Percentiles rank a stretch among this genome's conserved stretches.
Evolutionary conservation across 2,797 vertebrate species (phyloP).

Genomic region (Esox lucius): DNA sequence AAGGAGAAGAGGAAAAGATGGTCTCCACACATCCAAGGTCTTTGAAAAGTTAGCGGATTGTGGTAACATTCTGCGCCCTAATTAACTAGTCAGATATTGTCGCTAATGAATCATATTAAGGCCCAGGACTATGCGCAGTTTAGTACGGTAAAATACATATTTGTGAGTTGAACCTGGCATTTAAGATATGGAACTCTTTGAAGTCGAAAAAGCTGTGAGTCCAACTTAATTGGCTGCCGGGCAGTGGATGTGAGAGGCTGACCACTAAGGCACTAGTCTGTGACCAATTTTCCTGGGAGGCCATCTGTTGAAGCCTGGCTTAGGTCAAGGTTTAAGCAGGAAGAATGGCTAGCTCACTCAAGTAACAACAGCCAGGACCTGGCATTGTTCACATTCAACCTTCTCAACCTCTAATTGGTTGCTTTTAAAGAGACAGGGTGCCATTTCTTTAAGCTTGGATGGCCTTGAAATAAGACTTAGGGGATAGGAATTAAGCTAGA

Average conservation of each 20-base stretch:
- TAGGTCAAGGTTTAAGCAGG: constrained; percentile 72
- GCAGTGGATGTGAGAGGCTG: too few relatives aligned
- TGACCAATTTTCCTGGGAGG: constrained; percentile 49
- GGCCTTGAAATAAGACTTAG: not conserved
- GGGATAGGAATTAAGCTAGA: too few relatives aligned
- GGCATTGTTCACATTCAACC: constrained; percentile 57
- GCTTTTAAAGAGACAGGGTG: constrained; percentile 59
- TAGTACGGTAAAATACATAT: too few relatives aligned
- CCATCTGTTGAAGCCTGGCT: constrained; percentile 69
- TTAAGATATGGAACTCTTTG: too few relatives aligned
- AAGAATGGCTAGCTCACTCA: constrained; percentile 63
- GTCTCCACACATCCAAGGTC: too few relatives aligned
- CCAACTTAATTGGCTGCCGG: constrained; percentile 15
- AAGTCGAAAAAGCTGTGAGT: constrained; percentile 12
- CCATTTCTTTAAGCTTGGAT: constrained; percentile 26
- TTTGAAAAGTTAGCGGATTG: too few relatives aligned
- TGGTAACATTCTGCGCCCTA: too few relatives aligned
- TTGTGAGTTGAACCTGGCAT: too few relatives aligned
- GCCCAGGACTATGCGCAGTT: too few relatives aligned
- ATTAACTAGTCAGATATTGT: too few relatives aligned
- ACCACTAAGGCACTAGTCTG: constrained; percentile 26
- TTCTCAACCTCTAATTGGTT: constrained; percentile 36
- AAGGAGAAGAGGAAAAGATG: too few relatives aligned
- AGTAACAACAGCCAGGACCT: constrained; percentile 62
- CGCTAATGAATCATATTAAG: too few relatives aligned